phyloP scores from a whole-genome alignment of 2,797 vertebrate genomes.

The Catharus ustulatus region DNA sequence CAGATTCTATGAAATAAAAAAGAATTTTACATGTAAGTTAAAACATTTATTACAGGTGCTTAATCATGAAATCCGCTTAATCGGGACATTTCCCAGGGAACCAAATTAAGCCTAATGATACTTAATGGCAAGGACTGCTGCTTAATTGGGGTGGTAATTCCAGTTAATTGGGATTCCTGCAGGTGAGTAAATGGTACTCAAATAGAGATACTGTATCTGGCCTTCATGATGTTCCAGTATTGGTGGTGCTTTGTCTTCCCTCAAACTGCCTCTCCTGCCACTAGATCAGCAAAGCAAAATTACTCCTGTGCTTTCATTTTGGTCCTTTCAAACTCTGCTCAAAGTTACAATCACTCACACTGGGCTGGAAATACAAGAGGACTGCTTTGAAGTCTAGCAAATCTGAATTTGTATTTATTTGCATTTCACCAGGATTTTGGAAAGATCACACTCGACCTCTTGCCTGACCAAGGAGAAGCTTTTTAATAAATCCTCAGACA shows the following conservation, averaged over 20 bases:
- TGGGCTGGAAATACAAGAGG: not conserved
- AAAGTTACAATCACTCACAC: not conserved
- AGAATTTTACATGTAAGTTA: slow-evolving; percentile 59
- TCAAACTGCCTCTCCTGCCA: slow-evolving; percentile 26
- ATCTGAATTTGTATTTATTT: not conserved
- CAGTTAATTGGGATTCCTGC: slow-evolving; percentile 75
- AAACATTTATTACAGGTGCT: slow-evolving; percentile 73
- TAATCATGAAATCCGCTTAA: slow-evolving; percentile 72
- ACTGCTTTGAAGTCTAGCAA: not conserved
- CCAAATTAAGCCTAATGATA: slow-evolving; percentile 77
- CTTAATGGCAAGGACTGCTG: slow-evolving; percentile 74
- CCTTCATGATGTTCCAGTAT: slow-evolving; percentile 42
- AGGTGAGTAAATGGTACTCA: slow-evolving; percentile 74
- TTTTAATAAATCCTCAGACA: not conserved
- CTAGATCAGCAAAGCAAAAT: slow-evolving; percentile 20
- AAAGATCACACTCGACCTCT: not conserved
- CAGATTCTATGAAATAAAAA: slow-evolving; percentile 39
- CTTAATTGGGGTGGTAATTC: slow-evolving; percentile 78
- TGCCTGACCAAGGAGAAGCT: not conserved
- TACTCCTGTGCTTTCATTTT: slow-evolving; percentile 5
- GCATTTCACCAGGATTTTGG: not conserved
- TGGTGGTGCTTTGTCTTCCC: slow-evolving; percentile 45
- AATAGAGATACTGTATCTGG: slow-evolving; percentile 70
- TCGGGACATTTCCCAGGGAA: slow-evolving; percentile 74
- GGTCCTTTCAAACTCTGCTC: slow-evolving; percentile 19